Conservation (phyloP, 2,113 vertebrate genomes). For the Tringa solitaria region DNA sequence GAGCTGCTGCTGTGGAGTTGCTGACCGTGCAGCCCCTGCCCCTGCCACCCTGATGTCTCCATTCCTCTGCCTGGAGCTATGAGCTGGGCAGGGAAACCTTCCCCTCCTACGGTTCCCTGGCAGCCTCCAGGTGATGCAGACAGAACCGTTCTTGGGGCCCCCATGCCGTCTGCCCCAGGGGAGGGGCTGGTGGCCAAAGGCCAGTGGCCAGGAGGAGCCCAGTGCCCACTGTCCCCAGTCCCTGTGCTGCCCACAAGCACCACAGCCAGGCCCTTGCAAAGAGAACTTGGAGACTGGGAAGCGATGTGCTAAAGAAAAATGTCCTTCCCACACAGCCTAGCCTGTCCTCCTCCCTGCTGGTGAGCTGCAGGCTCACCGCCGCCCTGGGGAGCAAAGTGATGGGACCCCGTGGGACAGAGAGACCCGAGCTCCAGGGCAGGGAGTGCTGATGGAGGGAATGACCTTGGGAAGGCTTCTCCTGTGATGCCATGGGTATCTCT, state of each 20-base stretch:
- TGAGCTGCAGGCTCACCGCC: neutral
- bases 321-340: conserved; percentile 48
- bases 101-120: neutral
- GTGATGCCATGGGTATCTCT: neutral
- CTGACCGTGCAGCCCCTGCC: neutral
- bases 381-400: fast-evolving
- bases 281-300: conserved; percentile 3
- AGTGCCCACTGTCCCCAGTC: neutral
- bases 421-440: neutral
- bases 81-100: neutral
- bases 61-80: neutral
- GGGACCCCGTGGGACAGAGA: neutral
- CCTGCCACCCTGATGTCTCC: neutral
- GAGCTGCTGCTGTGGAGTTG: neutral
- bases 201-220: neutral
- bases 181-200: neutral
- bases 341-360: neutral
- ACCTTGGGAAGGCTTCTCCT: neutral
- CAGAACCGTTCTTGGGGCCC: neutral
- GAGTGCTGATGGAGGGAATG: neutral
- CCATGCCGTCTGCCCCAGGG: neutral
- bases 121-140: neutral
- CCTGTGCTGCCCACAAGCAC: neutral
- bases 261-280: neutral
- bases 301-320: neutral